Evolutionary conservation across 2,113 vertebrate genomes (phyloP), one percentile per base, ranked within the genome.

Genomic region (Archocentrus centrarchus): DNA sequence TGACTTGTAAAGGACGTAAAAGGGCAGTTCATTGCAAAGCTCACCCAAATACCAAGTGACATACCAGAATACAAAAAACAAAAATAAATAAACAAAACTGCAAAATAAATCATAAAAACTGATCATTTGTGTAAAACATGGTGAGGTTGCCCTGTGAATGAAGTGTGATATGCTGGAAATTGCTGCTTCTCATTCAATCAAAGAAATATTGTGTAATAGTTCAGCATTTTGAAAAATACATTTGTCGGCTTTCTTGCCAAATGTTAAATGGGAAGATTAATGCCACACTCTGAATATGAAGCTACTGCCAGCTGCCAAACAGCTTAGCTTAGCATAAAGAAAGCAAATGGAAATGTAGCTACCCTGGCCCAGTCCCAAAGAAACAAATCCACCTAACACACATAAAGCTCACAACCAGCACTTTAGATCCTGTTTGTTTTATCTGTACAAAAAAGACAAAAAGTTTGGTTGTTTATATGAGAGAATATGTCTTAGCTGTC

Each of bases 231-330:
- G 47, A 17, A 66, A 22, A 60, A 59, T 37, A 32, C 7, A 63
- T 39, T 59, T n/a, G 24, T 22, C 57, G 41, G 66, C 8, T 73
- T 78, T 13, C 75, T 53, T 78, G 82, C 39, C 62, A 83, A 66
- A 78, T 53, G 39, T 59, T 60, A 78, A 78, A 83, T 35, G 18
- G 75, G 39, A 24, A 77, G 39, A 68, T 59, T 59, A 75, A 77
- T 68, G 4, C 63, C 39, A 15, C 50, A 47, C 11, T 77, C 59
- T 44, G 22, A 78, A 68, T 58, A 64, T 22, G 62, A 77, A 59
- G 60, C 61, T n/a, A 59, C 59, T 35, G 50, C 50, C 81, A 37
- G 81, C 53, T 78, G 30, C 63, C 76, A 53, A 57, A 73, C 76
- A 79, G 63, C 5, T 73, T 47, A 68, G 57, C 39, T 47, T 61